Evolutionary conservation across 1,140 invertebrate genomes (phyloP), one percentile per base, ranked within the genome.

Genomic region (Zaprionus vittiger): DNA sequence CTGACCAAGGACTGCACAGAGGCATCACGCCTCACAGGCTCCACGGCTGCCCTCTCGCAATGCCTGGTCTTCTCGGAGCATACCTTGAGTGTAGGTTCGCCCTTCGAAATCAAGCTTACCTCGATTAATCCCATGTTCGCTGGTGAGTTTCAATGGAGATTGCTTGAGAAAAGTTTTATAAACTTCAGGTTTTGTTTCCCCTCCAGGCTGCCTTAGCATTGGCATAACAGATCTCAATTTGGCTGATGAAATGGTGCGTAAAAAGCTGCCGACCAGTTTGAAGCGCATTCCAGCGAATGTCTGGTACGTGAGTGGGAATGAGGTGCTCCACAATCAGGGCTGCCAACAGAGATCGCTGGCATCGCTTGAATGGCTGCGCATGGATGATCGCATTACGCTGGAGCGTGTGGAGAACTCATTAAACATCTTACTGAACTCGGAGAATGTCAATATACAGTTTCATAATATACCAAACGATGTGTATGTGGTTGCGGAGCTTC

Each of bases 361-460:
- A 0, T 97, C 95, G 64, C 94, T 98, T 59, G 96, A 97, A 76
- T 97, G 96, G 95, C 90, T 98, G 6, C 94, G 96, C 26, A 94
- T 95, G 2, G 96, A 96, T 1, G 97, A 96, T 91, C 94, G 95
- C 61, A 94, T 96, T 15, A 95, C 96, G 1, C 80, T 96, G 14
- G 95, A 96, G 81, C 94, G 83, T 94, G 80, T 95, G 94, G 15
- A 93, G 93, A 60, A 95, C 95, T 73, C 94, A 93, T 5, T 96
- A 0, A 95, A 95, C 55, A 94, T 95, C 57, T 94, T 95, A 68
- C 93, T 98, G 1, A 98, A 98, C 93, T 96, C 96, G 0, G 96
- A 97, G 93, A 97, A 98, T 84, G 95, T 97, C 91, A 96, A 96
- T n/a, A 94, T 96, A n/a, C 96, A 96, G 24, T 96, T 96, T 22